phyloP scores from a whole-genome alignment of 2,888 invertebrate genomes.

The Neocrepidodera transversa region DNA sequence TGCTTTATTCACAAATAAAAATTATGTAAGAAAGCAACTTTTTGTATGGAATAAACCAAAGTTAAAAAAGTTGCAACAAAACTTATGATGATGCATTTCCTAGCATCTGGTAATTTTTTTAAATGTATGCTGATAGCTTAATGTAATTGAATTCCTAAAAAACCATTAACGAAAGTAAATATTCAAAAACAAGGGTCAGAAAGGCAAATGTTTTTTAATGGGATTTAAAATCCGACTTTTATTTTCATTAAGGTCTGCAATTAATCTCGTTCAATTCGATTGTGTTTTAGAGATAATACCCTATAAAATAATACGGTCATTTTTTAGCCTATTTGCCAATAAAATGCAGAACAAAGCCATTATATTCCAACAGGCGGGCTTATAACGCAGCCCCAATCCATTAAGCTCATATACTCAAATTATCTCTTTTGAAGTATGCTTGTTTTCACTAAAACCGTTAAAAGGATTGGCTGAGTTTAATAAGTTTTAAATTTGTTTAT shows the following conservation, averaged over 20 bases:
- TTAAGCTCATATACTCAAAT: neutral
- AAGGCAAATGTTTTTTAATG: slow-evolving; percentile 2
- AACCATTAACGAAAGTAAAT: neutral
- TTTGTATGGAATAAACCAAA: no score
- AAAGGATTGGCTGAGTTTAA: no score
- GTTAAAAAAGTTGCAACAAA: no score
- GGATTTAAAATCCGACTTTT: slow-evolving; percentile 4
- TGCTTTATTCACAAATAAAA: no score
- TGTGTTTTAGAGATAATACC: slow-evolving; percentile 8
- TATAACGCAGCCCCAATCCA: neutral
- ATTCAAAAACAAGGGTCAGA: neutral
- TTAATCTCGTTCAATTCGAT: slow-evolving; percentile 7
- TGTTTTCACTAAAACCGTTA: no score
- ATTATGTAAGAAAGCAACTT: no score
- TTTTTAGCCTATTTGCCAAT: slow-evolving; percentile 26
- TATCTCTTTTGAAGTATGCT: neutral
- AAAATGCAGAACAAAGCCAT: slow-evolving; percentile 32
- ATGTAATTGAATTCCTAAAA: neutral
- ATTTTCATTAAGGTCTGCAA: slow-evolving; percentile 3
- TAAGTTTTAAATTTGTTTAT: no score
- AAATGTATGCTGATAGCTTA: no score
- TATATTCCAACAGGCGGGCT: slow-evolving; percentile 12
- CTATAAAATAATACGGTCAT: slow-evolving; percentile 17
- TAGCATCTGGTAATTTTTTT: no score
- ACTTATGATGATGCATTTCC: no score